A percentile compares a stretch with the other conserved stretches of the same genome.
Conservation (phyloP, 2,113 vertebrate genomes). For the Sylvia atricapilla region DNA sequence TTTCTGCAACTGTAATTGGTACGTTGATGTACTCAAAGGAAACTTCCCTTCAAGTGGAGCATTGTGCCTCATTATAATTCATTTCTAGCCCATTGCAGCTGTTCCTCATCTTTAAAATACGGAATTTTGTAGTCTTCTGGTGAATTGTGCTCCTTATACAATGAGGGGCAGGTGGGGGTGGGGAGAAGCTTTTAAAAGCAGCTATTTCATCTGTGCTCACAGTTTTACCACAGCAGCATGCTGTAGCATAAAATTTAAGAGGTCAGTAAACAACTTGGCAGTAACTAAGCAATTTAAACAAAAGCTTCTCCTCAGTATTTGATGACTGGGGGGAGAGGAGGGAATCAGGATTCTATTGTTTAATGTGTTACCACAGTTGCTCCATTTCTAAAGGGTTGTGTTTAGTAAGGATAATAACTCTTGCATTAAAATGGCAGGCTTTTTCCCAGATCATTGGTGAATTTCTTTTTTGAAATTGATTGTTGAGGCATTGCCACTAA, state of each 20-base stretch:
- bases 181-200: not conserved
- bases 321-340: not conserved
- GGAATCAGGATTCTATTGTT: not conserved
- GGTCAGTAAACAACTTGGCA: conserved; percentile 4
- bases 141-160: not conserved
- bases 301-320: not conserved
- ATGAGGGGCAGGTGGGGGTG: not conserved
- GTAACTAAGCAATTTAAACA: conserved; percentile 7
- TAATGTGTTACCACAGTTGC: not conserved
- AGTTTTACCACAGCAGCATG: not conserved
- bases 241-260: conserved; percentile 32
- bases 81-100: not conserved
- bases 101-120: not conserved
- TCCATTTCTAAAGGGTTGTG: not conserved
- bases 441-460: not conserved
- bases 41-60: not conserved
- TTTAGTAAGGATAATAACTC: not conserved
- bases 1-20: not conserved
- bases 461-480: not conserved
- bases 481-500: not conserved
- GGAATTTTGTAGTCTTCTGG: not conserved
- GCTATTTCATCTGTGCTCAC: not conserved
- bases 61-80: not conserved
- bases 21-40: not conserved
- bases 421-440: not conserved